These are phyloP conservation scores for Plectrocnemia conspersa DNA, from an alignment of 1,140 invertebrate species.

Conservation along the genomic window DNA sequence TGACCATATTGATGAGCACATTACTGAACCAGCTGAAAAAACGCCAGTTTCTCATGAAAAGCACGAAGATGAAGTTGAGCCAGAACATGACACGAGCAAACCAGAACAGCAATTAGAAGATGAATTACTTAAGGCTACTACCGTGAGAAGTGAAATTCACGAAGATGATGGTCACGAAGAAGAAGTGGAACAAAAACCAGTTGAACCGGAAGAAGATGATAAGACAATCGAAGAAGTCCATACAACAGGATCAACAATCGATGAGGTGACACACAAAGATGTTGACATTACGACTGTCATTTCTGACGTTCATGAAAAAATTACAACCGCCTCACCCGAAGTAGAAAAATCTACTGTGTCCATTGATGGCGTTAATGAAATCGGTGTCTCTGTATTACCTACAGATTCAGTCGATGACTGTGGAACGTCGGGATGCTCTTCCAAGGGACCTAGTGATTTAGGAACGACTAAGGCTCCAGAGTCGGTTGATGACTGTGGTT, in stretches of 20 bases:
- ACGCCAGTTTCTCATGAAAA: neutral
- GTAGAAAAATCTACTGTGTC: constrained; percentile 27
- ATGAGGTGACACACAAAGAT: neutral
- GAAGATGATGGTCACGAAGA: no score
- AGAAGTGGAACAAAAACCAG: no score
- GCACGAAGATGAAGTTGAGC: neutral
- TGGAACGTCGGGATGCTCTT: constrained; percentile 8
- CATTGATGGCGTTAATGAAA: constrained; percentile 31
- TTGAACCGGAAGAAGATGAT: neutral
- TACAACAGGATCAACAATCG: neutral
- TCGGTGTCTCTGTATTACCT: constrained; percentile 33
- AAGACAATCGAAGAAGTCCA: neutral
- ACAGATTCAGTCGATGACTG: constrained; percentile 32
- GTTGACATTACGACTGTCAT: neutral
- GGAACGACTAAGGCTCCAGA: neutral
- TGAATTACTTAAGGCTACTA: constrained; percentile 28
- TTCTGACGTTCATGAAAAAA: neutral
- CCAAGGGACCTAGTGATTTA: neutral
- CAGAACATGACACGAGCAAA: neutral
- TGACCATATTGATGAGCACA: constrained; percentile 7
- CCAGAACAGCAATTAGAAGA: neutral
- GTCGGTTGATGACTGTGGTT: constrained; percentile 17
- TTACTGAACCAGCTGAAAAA: constrained; percentile 9
- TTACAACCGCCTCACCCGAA: constrained; percentile 1
- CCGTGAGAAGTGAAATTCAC: no score